phyloP scores from a whole-genome alignment of 2,113 vertebrate genomes.

The Sceloporus undulatus region DNA sequence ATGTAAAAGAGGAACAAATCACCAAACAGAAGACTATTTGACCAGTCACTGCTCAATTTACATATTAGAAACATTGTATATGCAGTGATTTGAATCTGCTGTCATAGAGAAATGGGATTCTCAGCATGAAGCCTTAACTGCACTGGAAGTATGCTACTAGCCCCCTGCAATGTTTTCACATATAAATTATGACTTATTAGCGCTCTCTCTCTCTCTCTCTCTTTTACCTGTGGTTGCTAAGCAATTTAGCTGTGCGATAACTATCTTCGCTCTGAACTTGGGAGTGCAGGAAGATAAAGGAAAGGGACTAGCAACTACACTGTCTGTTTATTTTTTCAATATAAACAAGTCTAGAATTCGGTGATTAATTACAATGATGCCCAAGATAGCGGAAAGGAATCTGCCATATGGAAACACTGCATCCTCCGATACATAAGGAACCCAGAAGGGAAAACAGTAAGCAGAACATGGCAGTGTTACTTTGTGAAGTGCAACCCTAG shows the following conservation, averaged over 20 bases:
- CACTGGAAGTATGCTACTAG: constrained; percentile 42
- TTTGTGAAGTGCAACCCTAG: neutral
- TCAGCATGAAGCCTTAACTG: constrained; percentile 50
- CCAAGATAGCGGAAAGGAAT: neutral
- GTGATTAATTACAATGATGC: neutral
- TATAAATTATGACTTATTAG: constrained; percentile 65
- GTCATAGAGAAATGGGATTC: constrained; percentile 56
- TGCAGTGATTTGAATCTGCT: constrained; percentile 54
- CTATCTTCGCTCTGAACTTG: constrained; percentile 34
- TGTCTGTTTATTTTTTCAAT: constrained; percentile 38
- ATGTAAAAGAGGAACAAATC: constrained; percentile 47
- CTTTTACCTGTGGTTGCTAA: constrained; percentile 61
- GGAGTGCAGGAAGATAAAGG: neutral
- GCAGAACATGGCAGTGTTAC: neutral
- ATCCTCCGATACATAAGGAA: neutral
- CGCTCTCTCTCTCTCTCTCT: neutral
- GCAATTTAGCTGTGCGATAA: constrained; percentile 50
- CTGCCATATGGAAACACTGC: neutral
- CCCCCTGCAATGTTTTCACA: constrained; percentile 41
- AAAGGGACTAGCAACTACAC: neutral
- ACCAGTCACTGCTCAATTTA: constrained; percentile 58
- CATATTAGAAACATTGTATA: constrained; percentile 61
- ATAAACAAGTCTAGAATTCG: neutral
- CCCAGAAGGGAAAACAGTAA: neutral
- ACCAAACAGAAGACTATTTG: constrained; percentile 39